phyloP scores from a whole-genome alignment of 1,140 invertebrate species.

The Potamilus streckersoni region DNA sequence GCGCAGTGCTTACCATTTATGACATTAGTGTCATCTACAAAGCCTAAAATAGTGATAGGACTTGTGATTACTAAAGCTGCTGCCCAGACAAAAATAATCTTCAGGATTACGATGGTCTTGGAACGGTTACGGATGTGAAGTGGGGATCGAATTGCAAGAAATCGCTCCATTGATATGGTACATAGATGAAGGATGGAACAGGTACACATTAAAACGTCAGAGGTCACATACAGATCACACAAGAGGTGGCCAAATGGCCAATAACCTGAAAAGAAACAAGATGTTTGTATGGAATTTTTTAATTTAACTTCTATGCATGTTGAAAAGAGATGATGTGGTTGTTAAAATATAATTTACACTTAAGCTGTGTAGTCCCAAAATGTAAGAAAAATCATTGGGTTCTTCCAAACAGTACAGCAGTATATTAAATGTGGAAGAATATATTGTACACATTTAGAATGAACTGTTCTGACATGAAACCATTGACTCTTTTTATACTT shows the following conservation, averaged over 20 bases:
- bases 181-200: constrained; percentile 83
- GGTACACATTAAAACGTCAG: constrained; percentile 93
- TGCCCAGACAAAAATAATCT: constrained; percentile 92
- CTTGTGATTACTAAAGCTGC: constrained; percentile 89
- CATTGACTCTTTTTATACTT: too few species aligned
- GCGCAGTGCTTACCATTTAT: constrained; percentile 76
- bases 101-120: constrained; percentile 82
- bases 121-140: constrained; percentile 81
- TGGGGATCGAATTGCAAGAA: constrained; percentile 90
- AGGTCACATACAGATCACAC: constrained; percentile 94
- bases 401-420: too few species aligned
- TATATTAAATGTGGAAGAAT: too few species aligned
- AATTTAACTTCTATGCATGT: too few species aligned
- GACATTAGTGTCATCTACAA: constrained; percentile 70
- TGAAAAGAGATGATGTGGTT: too few species aligned
- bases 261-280: constrained; percentile 77
- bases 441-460: too few species aligned
- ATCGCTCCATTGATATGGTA: constrained; percentile 71
- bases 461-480: too few species aligned
- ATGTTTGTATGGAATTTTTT: too few species aligned
- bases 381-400: too few species aligned
- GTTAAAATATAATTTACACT: too few species aligned
- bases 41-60: constrained; percentile 88
- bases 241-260: constrained; percentile 91
- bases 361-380: too few species aligned